Percentiles rank a stretch among this genome's conserved stretches.
phyloP scores from a whole-genome alignment of 2,888 invertebrate species.

The Dicyrtoma fusca region DNA sequence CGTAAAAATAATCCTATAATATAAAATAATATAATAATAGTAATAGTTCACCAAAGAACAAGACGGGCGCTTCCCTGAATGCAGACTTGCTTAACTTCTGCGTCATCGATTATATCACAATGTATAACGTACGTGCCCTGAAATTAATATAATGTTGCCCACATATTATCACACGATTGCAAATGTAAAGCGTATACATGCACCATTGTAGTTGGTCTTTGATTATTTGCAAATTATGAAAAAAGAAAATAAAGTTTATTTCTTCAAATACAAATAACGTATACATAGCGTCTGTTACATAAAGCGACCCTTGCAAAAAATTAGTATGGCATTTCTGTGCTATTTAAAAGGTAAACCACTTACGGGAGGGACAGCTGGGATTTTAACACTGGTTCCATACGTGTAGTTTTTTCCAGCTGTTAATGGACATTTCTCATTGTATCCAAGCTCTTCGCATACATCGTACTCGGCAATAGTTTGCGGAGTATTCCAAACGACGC shows the following conservation, averaged over 20 bases:
- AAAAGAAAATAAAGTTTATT: no score
- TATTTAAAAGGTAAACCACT: not conserved
- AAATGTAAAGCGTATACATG: not conserved
- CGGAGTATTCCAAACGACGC: conserved; percentile 3
- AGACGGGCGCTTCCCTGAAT: conserved; percentile 6
- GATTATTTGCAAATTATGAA: not conserved
- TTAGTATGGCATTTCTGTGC: not conserved
- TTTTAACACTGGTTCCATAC: conserved; percentile 5
- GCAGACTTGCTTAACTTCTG: conserved; percentile 8
- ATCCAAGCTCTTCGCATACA: not conserved
- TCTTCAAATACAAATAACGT: not conserved
- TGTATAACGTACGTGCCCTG: conserved; percentile 12
- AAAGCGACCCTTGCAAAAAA: not conserved
- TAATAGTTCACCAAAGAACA: not conserved
- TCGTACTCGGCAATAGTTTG: conserved; percentile 15
- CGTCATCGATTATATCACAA: conserved; percentile 23
- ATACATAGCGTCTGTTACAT: not conserved
- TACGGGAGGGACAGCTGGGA: conserved; percentile 6
- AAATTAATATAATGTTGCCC: no score
- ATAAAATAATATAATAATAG: no score
- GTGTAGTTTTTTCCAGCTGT: conserved; percentile 12
- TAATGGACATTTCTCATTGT: conserved; percentile 4
- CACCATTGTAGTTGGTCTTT: no score
- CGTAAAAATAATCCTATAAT: no score
- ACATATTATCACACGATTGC: no score